These are phyloP conservation scores for Acrossocheilus fasciatus DNA, from an alignment of 2,797 vertebrate genomes.

Conservation along the genomic window DNA sequence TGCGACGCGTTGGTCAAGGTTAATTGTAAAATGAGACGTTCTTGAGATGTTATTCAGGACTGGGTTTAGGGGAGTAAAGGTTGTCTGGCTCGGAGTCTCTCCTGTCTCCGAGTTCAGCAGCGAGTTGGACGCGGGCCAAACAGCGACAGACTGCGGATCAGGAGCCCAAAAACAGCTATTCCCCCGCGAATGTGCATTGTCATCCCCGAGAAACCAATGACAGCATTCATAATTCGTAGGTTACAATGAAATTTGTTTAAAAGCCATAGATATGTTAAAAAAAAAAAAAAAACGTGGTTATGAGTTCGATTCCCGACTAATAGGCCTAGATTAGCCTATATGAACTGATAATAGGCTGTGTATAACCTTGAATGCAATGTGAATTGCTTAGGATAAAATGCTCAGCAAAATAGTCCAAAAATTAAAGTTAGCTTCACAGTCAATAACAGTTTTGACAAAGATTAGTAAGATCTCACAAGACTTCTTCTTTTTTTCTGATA, in stretches of 20 bases:
- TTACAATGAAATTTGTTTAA: neutral
- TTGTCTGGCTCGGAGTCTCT: constrained; percentile 13
- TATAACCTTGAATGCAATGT: neutral
- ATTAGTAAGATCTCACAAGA: neutral
- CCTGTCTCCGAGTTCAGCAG: constrained; percentile 37
- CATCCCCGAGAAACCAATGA: constrained; percentile 41
- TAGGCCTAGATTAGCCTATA: neutral
- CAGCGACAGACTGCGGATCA: constrained; percentile 63
- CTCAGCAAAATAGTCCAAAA: neutral
- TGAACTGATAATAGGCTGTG: neutral
- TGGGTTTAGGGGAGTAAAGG: constrained; percentile 9
- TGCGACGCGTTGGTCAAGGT: neutral
- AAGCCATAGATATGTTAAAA: neutral
- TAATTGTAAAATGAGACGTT: constrained; percentile 12
- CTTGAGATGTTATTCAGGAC: neutral
- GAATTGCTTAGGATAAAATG: too few species aligned
- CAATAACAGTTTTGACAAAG: neutral
- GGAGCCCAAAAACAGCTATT: constrained; percentile 35
- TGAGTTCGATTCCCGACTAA: neutral
- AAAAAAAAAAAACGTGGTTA: too few species aligned
- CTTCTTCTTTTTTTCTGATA: neutral
- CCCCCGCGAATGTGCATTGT: constrained; percentile 52
- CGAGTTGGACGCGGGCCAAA: constrained; percentile 55
- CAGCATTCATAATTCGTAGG: constrained; percentile 15
- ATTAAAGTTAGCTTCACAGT: neutral